Evolutionary conservation across 2,888 invertebrate species (phyloP).

Genomic region (Drosophila villosipedis): DNA sequence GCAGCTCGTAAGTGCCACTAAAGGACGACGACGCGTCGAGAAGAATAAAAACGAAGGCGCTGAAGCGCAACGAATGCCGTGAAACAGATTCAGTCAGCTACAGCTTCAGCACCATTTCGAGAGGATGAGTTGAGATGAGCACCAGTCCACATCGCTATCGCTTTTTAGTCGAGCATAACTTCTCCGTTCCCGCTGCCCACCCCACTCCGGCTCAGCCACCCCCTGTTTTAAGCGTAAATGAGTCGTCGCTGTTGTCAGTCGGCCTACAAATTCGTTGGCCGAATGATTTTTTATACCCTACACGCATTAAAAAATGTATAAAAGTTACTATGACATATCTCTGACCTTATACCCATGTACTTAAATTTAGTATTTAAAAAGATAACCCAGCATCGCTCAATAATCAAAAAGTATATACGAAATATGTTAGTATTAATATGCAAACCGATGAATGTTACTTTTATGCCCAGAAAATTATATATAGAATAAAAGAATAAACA

Average conservation of each 20-base stretch:
- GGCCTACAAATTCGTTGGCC: slow-evolving; percentile 57
- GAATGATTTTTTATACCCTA: slow-evolving; percentile 21
- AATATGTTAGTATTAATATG: not conserved
- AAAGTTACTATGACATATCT: not conserved
- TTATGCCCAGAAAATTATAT: not conserved
- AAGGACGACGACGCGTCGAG: slow-evolving; percentile 59
- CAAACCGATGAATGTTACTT: not conserved
- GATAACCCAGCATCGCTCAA: not conserved
- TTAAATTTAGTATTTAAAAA: not conserved
- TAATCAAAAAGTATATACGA: not conserved
- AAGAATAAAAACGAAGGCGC: slow-evolving; percentile 49
- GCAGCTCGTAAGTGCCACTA: slow-evolving; percentile 72
- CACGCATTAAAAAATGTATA: not conserved
- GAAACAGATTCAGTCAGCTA: slow-evolving; percentile 28
- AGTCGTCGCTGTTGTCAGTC: slow-evolving; percentile 59
- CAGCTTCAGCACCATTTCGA: slow-evolving; percentile 13
- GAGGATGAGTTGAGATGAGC: slow-evolving; percentile 25
- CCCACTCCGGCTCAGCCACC: not conserved
- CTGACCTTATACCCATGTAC: not conserved
- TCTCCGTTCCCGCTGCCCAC: not conserved
- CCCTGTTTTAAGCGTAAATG: slow-evolving; percentile 54
- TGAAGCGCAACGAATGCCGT: slow-evolving; percentile 58
- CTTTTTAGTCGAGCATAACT: slow-evolving; percentile 38
- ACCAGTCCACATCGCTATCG: slow-evolving; percentile 46
- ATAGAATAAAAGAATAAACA: not conserved